Evolutionary conservation across 2,797 vertebrate genomes (phyloP), one percentile per base, ranked within the genome.

Genomic region (Tiaroga cobitis): DNA sequence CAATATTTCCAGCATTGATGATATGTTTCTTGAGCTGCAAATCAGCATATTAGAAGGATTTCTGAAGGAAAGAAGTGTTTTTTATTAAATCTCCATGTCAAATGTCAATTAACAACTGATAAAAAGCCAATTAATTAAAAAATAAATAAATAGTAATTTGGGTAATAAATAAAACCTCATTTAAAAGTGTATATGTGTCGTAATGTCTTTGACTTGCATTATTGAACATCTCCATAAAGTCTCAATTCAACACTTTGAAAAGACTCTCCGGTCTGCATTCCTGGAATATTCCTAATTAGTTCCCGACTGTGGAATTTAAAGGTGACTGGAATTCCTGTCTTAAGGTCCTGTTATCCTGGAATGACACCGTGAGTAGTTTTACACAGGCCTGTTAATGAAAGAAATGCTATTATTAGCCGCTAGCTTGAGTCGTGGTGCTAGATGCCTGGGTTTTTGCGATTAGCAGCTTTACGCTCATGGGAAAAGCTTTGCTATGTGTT

Each of bases 321-420:
- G 82, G 83, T 21, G 82, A 70, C 80, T 39, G 83, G 73, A 72
- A 82, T 85, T 79, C 82, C 77, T n/a, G 10, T 81, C 16, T 56
- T 63, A 9, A 34, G 49, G 46, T 39, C 34, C 18, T 86, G 87
- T 86, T 91, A 89, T 89, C 80, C 77, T 46, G 0, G 0, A 74
- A 89, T 70, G 10, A 32, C 73, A 5, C 83, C 69, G 84, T 15
- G 79, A 34, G 75, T 80, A 80, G 85, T 89, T 89, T 80, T 86
- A 59, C 82, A 26, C 83, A 24, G 0, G 73, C 72, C 79, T 86
- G 59, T 15, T 87, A 79, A 87, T 72, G 78, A 93, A 92, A 89
- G 72, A 61, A 18, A 0, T 51, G 26, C 89, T 93, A 93, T 94
- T 93, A 93, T 94, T 95, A 95, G 92, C 89, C 29, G 61, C 67